Percentiles rank a stretch among this genome's conserved stretches.
These are phyloP conservation scores for Trachelus stipa DNA, from an alignment of 2,888 invertebrate species.

Conservation along the genomic window DNA sequence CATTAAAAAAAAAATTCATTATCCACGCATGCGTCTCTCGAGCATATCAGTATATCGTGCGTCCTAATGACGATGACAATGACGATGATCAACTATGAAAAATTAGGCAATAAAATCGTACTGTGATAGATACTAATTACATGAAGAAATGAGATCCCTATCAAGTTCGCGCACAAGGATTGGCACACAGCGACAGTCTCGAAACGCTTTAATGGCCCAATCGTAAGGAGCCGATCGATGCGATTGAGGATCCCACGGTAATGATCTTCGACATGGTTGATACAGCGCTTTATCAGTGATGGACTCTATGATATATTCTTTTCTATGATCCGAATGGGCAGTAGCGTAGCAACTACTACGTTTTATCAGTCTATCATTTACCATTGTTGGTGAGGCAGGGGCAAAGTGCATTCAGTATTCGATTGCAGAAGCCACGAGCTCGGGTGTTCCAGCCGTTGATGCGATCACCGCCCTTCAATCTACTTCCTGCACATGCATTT, in stretches of 20 bases:
- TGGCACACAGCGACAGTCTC: background rate
- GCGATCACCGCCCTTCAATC: constrained; percentile 57
- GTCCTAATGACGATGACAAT: background rate
- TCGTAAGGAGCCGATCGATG: background rate
- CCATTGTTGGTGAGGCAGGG: constrained; percentile 65
- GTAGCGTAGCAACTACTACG: constrained; percentile 19
- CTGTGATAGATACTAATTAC: background rate
- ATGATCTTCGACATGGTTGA: background rate
- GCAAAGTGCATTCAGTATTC: constrained; percentile 63
- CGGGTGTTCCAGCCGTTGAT: constrained; percentile 64
- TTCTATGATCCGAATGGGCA: background rate
- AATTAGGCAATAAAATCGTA: background rate
- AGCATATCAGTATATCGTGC: background rate
- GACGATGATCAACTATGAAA: background rate
- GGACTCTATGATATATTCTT: background rate
- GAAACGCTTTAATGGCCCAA: background rate
- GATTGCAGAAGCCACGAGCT: constrained; percentile 65
- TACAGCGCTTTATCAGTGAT: background rate
- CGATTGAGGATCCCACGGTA: background rate
- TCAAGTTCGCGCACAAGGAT: background rate
- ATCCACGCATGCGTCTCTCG: background rate
- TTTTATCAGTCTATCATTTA: constrained; percentile 57
- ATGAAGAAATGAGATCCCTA: background rate
- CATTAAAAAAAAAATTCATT: background rate
- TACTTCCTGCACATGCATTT: constrained; percentile 58